Evolutionary conservation across 2,888 invertebrate species (phyloP).

Genomic region (Cataglyphis rosenhaueri): DNA sequence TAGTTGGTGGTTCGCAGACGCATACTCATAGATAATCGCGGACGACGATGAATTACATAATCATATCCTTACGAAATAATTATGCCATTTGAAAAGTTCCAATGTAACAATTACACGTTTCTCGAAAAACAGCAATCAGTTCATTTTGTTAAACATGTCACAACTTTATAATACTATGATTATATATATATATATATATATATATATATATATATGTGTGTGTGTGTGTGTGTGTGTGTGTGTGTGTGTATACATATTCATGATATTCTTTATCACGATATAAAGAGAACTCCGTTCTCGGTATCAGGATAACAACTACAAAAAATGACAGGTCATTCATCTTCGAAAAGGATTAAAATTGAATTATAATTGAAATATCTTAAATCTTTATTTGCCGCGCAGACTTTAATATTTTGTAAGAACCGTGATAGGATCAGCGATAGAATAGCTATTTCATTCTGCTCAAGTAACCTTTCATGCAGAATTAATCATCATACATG

Average conservation of each 20-base stretch:
- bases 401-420: slow-evolving; percentile 11
- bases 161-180: not conserved
- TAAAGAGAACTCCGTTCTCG: not conserved
- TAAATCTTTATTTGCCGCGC: not conserved
- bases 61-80: slow-evolving; percentile 14
- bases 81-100: not conserved
- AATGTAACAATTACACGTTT: not conserved
- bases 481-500: not conserved
- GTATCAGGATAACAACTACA: not conserved
- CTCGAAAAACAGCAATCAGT: not conserved
- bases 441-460: not conserved
- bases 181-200: too few species aligned
- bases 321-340: slow-evolving; percentile 12
- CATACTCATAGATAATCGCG: slow-evolving; percentile 33
- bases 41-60: slow-evolving; percentile 19
- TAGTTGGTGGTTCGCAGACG: slow-evolving; percentile 64
- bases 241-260: not conserved
- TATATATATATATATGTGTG: too few species aligned
- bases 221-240: too few species aligned
- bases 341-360: not conserved
- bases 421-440: not conserved
- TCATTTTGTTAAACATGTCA: not conserved
- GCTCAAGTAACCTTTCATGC: not conserved
- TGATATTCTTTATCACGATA: not conserved
- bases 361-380: slow-evolving; percentile 7